A percentile compares a stretch with the other conserved stretches of the same genome.
phyloP scores from a whole-genome alignment of 2,113 vertebrate species.

The Mus pahari region DNA sequence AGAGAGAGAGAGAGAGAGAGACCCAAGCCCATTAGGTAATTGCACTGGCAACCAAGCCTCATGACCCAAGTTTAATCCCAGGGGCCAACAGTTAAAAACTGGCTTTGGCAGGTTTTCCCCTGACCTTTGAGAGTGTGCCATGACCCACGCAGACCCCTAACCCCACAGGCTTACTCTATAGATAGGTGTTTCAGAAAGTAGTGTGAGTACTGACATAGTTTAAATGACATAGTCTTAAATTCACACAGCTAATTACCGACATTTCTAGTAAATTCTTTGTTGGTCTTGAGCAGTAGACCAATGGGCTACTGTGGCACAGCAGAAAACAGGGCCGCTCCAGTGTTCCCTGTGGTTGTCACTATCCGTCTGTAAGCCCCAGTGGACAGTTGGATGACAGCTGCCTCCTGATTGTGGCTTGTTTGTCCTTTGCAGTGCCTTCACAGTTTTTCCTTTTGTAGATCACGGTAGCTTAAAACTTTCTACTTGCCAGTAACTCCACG shows the following conservation, averaged over 20 bases:
- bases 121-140: no score
- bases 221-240: background rate
- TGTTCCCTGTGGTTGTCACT: background rate
- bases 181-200: background rate
- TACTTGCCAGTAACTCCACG: background rate
- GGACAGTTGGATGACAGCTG: background rate
- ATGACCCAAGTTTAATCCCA: background rate
- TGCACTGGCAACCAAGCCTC: background rate
- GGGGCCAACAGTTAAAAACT: background rate
- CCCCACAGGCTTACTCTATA: background rate
- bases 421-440: background rate
- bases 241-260: background rate
- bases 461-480: background rate
- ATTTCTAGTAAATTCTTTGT: background rate
- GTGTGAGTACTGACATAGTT: constrained; percentile 7
- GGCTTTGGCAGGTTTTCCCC: background rate
- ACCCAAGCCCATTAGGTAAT: background rate
- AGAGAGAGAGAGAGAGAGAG: background rate
- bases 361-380: background rate
- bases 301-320: background rate
- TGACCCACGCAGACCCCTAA: background rate
- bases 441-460: background rate
- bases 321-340: background rate
- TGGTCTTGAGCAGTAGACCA: background rate
- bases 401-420: background rate